Evolutionary conservation across 2,888 invertebrate genomes (phyloP).

Genomic region (Margaritifera margaritifera): DNA sequence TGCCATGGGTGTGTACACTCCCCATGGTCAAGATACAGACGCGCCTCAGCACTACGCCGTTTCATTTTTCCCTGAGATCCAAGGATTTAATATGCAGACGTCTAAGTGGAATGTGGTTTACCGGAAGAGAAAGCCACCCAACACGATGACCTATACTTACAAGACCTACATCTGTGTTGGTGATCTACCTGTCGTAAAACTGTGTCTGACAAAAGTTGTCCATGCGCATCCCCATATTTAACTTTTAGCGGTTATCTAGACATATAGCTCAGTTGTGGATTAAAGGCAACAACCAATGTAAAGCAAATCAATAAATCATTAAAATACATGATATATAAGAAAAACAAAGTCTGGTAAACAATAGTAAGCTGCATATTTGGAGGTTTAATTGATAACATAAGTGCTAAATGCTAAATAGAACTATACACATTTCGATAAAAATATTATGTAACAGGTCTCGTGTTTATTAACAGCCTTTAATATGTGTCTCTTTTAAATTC

Average conservation of each 20-base stretch:
- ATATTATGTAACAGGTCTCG: too few relatives aligned
- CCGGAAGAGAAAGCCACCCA: conserved; percentile 24
- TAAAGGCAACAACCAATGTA: too few relatives aligned
- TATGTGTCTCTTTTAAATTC: too few relatives aligned
- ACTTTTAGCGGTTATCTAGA: background rate
- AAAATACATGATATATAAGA: too few relatives aligned
- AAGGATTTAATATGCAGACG: conserved; percentile 13
- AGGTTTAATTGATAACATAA: too few relatives aligned
- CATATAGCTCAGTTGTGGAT: too few relatives aligned
- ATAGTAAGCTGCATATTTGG: too few relatives aligned
- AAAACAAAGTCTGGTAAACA: too few relatives aligned
- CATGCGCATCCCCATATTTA: conserved; percentile 10
- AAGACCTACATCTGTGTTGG: conserved; percentile 40
- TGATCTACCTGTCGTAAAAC: conserved; percentile 22
- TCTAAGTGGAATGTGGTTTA: conserved; percentile 38
- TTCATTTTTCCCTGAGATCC: conserved; percentile 4
- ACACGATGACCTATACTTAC: conserved; percentile 20
- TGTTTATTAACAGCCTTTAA: too few relatives aligned
- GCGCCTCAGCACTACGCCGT: conserved; percentile 12
- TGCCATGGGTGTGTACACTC: conserved; percentile 39
- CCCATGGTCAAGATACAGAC: conserved; percentile 33
- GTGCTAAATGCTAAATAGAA: too few relatives aligned
- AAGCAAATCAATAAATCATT: too few relatives aligned
- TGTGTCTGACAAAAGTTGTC: conserved; percentile 29
- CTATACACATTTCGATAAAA: too few relatives aligned